A percentile compares a stretch with the other conserved stretches of the same genome.
Conservation (phyloP, 2,888 invertebrate genomes). For the Heliconius sara region DNA sequence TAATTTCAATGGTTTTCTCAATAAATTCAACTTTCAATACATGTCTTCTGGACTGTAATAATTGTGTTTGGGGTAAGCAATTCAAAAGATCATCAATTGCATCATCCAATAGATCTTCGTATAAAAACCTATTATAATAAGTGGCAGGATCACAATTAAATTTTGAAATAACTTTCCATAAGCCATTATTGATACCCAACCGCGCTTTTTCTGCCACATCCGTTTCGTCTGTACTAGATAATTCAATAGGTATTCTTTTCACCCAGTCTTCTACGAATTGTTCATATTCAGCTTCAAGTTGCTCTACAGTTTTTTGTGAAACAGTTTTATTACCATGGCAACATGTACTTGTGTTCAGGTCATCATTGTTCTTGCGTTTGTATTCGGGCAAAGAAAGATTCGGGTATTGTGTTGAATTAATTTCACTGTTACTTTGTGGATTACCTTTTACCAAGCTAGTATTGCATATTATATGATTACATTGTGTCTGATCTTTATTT, state of each 20-base stretch:
- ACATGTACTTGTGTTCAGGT: background rate
- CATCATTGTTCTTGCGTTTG: background rate
- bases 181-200: constrained; percentile 60
- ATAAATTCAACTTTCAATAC: constrained; percentile 61
- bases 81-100: constrained; percentile 66
- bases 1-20: constrained; percentile 58
- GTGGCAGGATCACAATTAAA: constrained; percentile 60
- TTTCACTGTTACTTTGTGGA: background rate
- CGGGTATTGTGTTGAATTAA: background rate
- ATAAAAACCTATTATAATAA: constrained; percentile 59
- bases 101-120: constrained; percentile 65
- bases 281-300: constrained; percentile 58
- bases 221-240: constrained; percentile 50
- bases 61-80: constrained; percentile 59
- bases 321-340: constrained; percentile 2
- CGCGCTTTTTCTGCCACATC: constrained; percentile 56
- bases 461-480: constrained; percentile 6
- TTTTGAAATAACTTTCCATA: constrained; percentile 64
- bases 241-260: constrained; percentile 58
- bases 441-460: constrained; percentile 1
- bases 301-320: constrained; percentile 45
- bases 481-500: background rate
- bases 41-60: constrained; percentile 56
- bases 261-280: constrained; percentile 62
- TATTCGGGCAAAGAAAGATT: constrained; percentile 18